phyloP scores from a whole-genome alignment of 1,140 invertebrate genomes.

The Dreissena polymorpha region DNA sequence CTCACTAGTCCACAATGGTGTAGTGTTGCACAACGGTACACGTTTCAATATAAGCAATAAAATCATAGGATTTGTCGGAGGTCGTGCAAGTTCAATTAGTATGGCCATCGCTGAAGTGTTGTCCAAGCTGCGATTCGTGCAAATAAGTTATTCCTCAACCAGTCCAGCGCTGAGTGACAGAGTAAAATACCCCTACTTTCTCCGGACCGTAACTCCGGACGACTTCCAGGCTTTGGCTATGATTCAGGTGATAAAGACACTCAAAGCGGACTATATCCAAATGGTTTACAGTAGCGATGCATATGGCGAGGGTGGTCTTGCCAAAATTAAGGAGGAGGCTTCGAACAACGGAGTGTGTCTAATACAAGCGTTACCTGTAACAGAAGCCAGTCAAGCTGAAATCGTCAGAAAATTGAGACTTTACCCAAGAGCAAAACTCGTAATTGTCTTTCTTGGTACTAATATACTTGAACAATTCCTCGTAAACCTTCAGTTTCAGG shows the following conservation, averaged over 20 bases:
- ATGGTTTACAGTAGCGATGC: conserved; percentile 49
- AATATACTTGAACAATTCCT: conserved; percentile 37
- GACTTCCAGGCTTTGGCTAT: conserved; percentile 88
- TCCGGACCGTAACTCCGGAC: conserved; percentile 90
- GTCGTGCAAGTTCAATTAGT: conserved; percentile 38
- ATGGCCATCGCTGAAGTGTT: conserved; percentile 41
- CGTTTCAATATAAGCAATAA: conserved; percentile 70
- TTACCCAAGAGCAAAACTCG: conserved; percentile 42
- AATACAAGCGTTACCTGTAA: conserved; percentile 54
- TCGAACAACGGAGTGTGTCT: conserved; percentile 56
- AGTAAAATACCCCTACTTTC: conserved; percentile 87
- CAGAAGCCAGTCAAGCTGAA: background rate
- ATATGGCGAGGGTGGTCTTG: conserved; percentile 46
- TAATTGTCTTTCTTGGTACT: conserved; percentile 55
- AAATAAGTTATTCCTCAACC: conserved; percentile 89
- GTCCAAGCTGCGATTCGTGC: conserved; percentile 65
- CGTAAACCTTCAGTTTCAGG: background rate
- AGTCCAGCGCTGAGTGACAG: conserved; percentile 87
- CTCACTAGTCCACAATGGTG: conserved; percentile 10
- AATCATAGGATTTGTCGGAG: conserved; percentile 54
- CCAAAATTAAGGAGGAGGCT: conserved; percentile 25
- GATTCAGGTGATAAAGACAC: conserved; percentile 61
- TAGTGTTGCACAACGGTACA: conserved; percentile 1
- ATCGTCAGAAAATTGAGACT: conserved; percentile 34
- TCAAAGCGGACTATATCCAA: conserved; percentile 59